Base-by-base conservation (phyloP, 2,797 vertebrate species). In the Apodemus agrarius region DNA sequence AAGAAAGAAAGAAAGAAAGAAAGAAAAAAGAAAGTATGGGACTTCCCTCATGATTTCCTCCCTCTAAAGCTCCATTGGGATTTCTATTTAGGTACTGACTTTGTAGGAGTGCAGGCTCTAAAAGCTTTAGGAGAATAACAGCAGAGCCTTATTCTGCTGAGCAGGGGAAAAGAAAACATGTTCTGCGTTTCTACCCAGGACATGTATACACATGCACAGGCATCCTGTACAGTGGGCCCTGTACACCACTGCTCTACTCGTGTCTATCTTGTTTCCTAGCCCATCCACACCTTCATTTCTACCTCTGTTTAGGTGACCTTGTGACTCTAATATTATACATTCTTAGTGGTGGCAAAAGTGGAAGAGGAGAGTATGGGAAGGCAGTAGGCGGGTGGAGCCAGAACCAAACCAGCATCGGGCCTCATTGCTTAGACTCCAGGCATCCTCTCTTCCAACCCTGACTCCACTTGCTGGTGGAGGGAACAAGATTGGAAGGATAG, bases 71-170 rank as follows among this genome's bases (percentile, higher is more conserved):
- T 84, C 82, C 82, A 80, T 9, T 72, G 34, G 49, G 49, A 87
- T 43, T 74, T 92, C 84, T 95, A 6, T 82, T 26, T 91, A 46
- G 59, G 54, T 87, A n/a, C 61, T 69, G 40, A 21, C 65, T 92
- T 67, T 91, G 75, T 72, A 76, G 49, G 43, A 34, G 37, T 69
- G 26, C 21, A 52, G 31, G 24, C 80, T 87, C 94, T 93, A 69
- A 94, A 65, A 94, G 69, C 57, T 95, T 96, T 92, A 46, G 82
- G 80, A 90, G 83, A 83, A 95, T 96, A 95, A 89, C 59, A 95
- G 94, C 92, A 92, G 59, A 95, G 83, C 37, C 54, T 93, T 90
- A 74, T 95, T 95, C 94, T 95, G 96, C 96, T 95, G 93, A 95
- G 75, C 69, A 69, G 65, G 65, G 87, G 37, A 43, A 95, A 93